Percentiles rank a stretch among this genome's conserved stretches.
Evolutionary conservation across 1,140 invertebrate species (phyloP).

Genomic region (Drosophila lini): DNA sequence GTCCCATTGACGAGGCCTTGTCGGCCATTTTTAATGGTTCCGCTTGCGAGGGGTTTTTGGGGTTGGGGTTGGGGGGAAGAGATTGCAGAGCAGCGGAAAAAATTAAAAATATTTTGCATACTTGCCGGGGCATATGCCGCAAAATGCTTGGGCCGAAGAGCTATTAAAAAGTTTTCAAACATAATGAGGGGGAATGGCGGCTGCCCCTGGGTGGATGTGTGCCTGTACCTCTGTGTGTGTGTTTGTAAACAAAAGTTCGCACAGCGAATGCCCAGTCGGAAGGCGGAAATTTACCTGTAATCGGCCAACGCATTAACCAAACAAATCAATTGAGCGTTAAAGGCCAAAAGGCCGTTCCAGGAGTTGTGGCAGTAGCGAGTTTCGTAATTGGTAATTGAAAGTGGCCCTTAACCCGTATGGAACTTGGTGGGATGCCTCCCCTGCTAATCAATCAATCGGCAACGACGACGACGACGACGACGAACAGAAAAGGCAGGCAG

Average conservation of each 20-base stretch:
- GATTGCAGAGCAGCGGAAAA: slow-evolving; percentile 42
- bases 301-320: slow-evolving; percentile 57
- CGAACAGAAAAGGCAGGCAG: slow-evolving; percentile 9
- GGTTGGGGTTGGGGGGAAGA: background rate
- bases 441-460: slow-evolving; percentile 63
- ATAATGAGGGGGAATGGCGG: slow-evolving; percentile 16
- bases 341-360: slow-evolving; percentile 44
- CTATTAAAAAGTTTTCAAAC: slow-evolving; percentile 66
- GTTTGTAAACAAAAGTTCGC: slow-evolving; percentile 43
- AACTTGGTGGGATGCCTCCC: slow-evolving; percentile 3
- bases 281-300: slow-evolving; percentile 66
- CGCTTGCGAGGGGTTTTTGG: slow-evolving; percentile 23
- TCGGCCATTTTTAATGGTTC: slow-evolving; percentile 75
- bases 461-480: slow-evolving; percentile 7
- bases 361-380: background rate
- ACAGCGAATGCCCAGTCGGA: slow-evolving; percentile 33
- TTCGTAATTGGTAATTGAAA: slow-evolving; percentile 68
- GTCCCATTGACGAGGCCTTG: slow-evolving; percentile 61
- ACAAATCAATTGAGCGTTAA: slow-evolving; percentile 77
- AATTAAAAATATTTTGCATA: slow-evolving; percentile 60
- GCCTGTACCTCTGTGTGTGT: background rate
- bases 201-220: background rate
- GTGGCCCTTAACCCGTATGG: slow-evolving; percentile 22
- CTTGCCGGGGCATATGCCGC: slow-evolving; percentile 45
- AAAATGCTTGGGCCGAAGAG: slow-evolving; percentile 61